Evolutionary conservation across 2,888 invertebrate genomes (phyloP), one percentile per base, ranked within the genome.

Genomic region (Macropis europaea): DNA sequence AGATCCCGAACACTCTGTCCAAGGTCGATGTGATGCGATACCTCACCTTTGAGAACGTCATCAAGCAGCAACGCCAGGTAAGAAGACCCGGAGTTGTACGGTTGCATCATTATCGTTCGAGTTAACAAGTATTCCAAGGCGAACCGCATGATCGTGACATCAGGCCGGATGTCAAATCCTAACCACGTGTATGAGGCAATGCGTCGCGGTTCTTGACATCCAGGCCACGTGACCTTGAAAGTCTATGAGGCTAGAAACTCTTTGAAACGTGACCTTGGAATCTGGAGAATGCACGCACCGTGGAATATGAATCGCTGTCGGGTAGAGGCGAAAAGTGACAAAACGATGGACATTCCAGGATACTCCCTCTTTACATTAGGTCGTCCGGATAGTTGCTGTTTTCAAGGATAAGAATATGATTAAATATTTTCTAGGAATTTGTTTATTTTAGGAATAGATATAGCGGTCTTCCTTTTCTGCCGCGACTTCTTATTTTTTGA

Each of bases 11-110:
- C 3, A 89, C 90, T 28, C 82, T 93, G 87, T 93, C 93, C 76
- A 97, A 97, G 90, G 90, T 94, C 52, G 94, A 94, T 80, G 91
- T 95, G 34, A 93, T 95, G 90, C 92, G 93, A 61, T 95, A 94
- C 2, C 96, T 95, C 90, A 93, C 93, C 77, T 90, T 94, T 77
- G 96, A 96, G 90, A 94, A 93, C 87, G 90, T 91, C n/a, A 86
- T 91, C 2, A 92, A 93, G 47, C 43, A 72, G 9, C 30, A 73
- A 62, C 71, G 77, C 6, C 45, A 76, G 72, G 77, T 79, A 45
- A 64, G 72, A 40, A 28, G 38, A 9, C 32, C 47, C 34, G 13
- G 19, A 9, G 4, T 3, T 9, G 30, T 3, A 6, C 11, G 15
- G 24, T 77, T 75, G 53, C 66, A 34, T 59, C 67, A 77, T 43